Base-by-base conservation (phyloP, 1,140 invertebrate species). In the Procambarus virginalis region DNA sequence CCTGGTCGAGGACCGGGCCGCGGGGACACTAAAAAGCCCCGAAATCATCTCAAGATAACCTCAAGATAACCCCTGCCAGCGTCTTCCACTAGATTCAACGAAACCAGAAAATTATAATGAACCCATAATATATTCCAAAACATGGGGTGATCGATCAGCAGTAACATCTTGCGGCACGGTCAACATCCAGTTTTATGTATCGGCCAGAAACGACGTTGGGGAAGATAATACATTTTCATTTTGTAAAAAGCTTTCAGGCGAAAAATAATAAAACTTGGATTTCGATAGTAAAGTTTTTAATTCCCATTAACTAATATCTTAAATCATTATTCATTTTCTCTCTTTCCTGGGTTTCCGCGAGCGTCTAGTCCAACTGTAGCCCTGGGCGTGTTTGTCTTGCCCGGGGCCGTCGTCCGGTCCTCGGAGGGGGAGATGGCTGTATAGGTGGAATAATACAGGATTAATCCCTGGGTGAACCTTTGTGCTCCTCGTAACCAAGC, bases 401-500 rank as follows among this genome's bases (percentile, higher is more conserved):
- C 68, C 5, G 48, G 14, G 68, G 20, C 46, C 70, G 64, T 75
- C 82, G 49, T 73, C 70, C 48, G 48, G 8, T 34, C 45, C 51
- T 70, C 75, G 82, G 75, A 75, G 82, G 75, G 51, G 34, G 34
- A 34, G 48, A 45, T 75, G 82, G 82, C 68, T 73, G 68, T 51
- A 55, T 55, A 70, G 82, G 58, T 84, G 55, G 82, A 84, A 84
- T 75, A 84, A 84, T 75, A 75, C 22, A 22, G 82, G 75, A 84
- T 78, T 86, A 86, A 78, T 77, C 84, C 73, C 73, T 77, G 73
- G 73, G 84, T 76, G 70, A 78, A 17, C 73, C 84, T 86, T 86
- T 86, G 84, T 86, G 84, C 60, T 60, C 46, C 17, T 58, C 60
- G 84, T 86, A 86, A 86, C 84, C 84, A 86, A 46, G 84, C 84